Evolutionary conservation across 2,888 invertebrate species (phyloP).

Genomic region (Cephus nigrinus): DNA sequence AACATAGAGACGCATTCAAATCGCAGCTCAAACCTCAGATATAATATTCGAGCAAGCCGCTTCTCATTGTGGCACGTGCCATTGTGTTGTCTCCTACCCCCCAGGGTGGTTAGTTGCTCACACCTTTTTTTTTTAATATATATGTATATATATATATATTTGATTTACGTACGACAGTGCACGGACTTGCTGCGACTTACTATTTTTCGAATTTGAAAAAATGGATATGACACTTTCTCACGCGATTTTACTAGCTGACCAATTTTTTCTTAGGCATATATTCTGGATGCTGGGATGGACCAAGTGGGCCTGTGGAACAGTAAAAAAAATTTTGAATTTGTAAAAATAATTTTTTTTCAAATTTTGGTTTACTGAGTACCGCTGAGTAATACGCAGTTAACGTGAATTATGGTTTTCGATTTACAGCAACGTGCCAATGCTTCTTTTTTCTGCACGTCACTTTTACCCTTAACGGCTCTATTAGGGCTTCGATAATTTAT

Average conservation of each 20-base stretch:
- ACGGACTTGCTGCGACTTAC: too few relatives aligned
- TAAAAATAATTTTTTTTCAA: too few relatives aligned
- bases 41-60: conserved; percentile 42
- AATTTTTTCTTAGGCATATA: too few relatives aligned
- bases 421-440: conserved; percentile 39
- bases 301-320: too few relatives aligned
- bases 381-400: conserved; percentile 36
- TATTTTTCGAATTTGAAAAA: too few relatives aligned
- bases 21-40: conserved; percentile 37
- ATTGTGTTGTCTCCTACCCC: conserved; percentile 23
- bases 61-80: conserved; percentile 45
- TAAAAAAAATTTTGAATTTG: too few relatives aligned
- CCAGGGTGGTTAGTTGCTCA: conserved; percentile 17
- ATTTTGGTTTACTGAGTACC: too few relatives aligned
- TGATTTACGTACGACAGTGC: too few relatives aligned
- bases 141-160: too few relatives aligned
- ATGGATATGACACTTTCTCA: too few relatives aligned
- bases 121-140: neutral
- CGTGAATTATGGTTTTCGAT: conserved; percentile 56
- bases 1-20: conserved; percentile 34
- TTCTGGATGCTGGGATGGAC: too few relatives aligned
- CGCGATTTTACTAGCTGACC: too few relatives aligned
- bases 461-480: conserved; percentile 49
- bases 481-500: conserved; percentile 65
- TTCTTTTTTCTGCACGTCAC: conserved; percentile 14